These are phyloP conservation scores for Clamator glandarius DNA, from an alignment of 2,797 vertebrate species.

Conservation along the genomic window DNA sequence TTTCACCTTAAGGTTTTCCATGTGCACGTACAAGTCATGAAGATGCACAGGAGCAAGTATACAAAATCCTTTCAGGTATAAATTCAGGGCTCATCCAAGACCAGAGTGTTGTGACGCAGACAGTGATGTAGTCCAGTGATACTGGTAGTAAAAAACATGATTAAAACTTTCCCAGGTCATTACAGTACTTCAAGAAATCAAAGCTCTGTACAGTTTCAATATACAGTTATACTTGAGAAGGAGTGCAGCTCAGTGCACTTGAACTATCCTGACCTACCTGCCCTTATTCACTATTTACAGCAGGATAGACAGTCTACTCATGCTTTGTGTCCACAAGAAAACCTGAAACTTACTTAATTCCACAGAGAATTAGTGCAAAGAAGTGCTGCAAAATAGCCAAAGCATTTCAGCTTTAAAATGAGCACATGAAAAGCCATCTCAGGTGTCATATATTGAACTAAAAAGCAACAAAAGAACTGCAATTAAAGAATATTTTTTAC, in stretches of 20 bases:
- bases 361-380: neutral
- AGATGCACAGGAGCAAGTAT: fast-evolving
- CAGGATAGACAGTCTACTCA: neutral
- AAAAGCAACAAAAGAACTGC: neutral
- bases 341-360: neutral
- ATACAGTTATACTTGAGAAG: neutral
- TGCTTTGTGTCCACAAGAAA: neutral
- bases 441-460: neutral
- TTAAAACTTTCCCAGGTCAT: neutral
- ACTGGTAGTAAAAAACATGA: neutral
- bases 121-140: neutral
- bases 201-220: neutral
- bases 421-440: neutral
- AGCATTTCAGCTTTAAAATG: neutral
- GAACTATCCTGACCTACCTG: neutral
- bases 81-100: neutral
- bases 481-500: neutral
- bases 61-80: neutral
- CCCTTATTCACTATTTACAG: neutral
- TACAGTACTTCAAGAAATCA: neutral
- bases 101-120: neutral
- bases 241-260: neutral
- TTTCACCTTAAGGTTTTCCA: neutral
- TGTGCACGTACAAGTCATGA: fast-evolving
- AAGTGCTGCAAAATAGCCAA: neutral